Percentiles rank a stretch among this genome's conserved stretches.
Conservation (phyloP, 2,113 vertebrate species). For the Paratilapia polleni region DNA sequence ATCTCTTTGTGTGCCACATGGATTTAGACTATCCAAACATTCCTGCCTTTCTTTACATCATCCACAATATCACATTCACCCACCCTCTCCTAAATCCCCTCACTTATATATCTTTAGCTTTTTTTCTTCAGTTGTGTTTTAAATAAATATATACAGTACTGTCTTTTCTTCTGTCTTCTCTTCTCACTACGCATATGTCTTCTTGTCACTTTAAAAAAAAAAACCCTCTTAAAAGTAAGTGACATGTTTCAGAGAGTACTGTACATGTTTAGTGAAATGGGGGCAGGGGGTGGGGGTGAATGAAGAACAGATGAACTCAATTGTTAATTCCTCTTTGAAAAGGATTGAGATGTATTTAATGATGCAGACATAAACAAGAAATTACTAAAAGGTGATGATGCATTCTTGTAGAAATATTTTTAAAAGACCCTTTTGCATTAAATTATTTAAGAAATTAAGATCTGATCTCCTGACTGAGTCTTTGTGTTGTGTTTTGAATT, state of each 20-base stretch:
- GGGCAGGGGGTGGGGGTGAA: conserved; percentile 11
- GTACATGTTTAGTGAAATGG: conserved; percentile 67
- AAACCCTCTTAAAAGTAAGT: conserved; percentile 41
- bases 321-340: conserved; percentile 75
- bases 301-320: conserved; percentile 64
- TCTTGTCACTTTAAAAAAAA: conserved; percentile 61
- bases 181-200: conserved; percentile 59
- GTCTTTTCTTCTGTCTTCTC: conserved; percentile 48
- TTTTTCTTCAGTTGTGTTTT: conserved; percentile 60
- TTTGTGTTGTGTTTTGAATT: conserved; percentile 54
- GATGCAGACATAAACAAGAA: conserved; percentile 76
- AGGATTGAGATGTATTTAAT: conserved; percentile 78
- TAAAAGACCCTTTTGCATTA: conserved; percentile 90
- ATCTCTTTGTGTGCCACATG: conserved; percentile 69
- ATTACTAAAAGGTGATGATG: conserved; percentile 79
- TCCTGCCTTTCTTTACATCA: conserved; percentile 62
- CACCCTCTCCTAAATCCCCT: not conserved
- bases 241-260: conserved; percentile 60
- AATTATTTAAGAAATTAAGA: conserved; percentile 91
- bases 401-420: conserved; percentile 93
- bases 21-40: conserved; percentile 73
- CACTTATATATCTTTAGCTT: conserved; percentile 31
- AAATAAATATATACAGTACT: conserved; percentile 56
- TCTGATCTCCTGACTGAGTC: conserved; percentile 45
- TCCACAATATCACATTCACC: conserved; percentile 2